Evolutionary conservation across 1,140 invertebrate species (phyloP).

Genomic region (Pseudachorutes palmiensis): DNA sequence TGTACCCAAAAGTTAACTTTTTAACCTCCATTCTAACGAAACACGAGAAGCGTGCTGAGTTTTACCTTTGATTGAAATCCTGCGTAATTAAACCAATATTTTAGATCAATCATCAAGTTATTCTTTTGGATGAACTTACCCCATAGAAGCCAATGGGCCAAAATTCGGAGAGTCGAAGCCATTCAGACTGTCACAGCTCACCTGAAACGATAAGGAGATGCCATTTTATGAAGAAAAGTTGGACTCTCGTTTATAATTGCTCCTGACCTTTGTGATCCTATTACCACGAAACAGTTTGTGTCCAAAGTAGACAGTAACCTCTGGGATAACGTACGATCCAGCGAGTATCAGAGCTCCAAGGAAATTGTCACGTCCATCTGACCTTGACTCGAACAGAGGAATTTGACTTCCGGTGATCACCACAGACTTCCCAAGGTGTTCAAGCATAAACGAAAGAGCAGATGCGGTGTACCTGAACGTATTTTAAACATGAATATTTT

Average conservation of each 20-base stretch:
- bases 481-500: neutral
- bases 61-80: constrained; percentile 4
- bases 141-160: constrained; percentile 69
- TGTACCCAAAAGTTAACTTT: constrained; percentile 40
- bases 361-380: constrained; percentile 78
- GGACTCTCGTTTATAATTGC: no score
- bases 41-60: constrained; percentile 4
- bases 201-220: constrained; percentile 5
- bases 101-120: neutral
- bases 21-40: neutral
- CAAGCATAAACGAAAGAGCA: constrained; percentile 90
- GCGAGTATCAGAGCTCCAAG: constrained; percentile 81
- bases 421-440: constrained; percentile 88
- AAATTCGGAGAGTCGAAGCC: constrained; percentile 90
- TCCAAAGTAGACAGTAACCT: constrained; percentile 87
- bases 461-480: constrained; percentile 71
- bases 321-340: constrained; percentile 82
- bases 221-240: no score
- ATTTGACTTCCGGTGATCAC: constrained; percentile 93
- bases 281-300: constrained; percentile 85
- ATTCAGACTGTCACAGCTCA: constrained; percentile 61
- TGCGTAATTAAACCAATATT: neutral
- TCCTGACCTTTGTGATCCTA: constrained; percentile 68
- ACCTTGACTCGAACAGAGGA: constrained; percentile 79
- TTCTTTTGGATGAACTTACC: constrained; percentile 50